Conservation (phyloP, 2,888 invertebrate genomes). For the Priocnemis perturbator region DNA sequence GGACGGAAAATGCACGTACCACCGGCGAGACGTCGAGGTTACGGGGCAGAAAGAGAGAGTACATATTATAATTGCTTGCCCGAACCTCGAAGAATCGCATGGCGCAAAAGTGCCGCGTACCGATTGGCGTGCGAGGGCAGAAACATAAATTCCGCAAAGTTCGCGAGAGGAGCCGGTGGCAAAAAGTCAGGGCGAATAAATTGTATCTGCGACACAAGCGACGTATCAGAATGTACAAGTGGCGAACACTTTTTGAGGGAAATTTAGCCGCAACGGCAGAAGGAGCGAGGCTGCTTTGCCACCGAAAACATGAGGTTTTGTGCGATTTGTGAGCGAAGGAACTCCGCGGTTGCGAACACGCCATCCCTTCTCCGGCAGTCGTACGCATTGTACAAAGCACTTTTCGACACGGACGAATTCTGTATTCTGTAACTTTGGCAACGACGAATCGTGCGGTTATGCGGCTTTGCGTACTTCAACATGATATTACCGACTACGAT, state of each 20-base stretch:
- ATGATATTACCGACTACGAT: slow-evolving; percentile 7
- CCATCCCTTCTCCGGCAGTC: not conserved
- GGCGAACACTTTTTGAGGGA: not conserved
- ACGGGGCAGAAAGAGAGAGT: too few relatives aligned
- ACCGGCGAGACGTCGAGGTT: too few relatives aligned
- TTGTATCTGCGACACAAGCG: not conserved
- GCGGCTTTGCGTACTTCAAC: slow-evolving; percentile 15
- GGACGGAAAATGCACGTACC: not conserved
- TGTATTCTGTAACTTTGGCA: slow-evolving; percentile 19
- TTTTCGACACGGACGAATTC: slow-evolving; percentile 23
- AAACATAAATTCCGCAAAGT: too few relatives aligned
- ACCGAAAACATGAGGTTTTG: slow-evolving; percentile 2
- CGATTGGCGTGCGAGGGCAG: too few relatives aligned
- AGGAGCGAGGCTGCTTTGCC: not conserved
- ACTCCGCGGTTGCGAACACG: too few relatives aligned
- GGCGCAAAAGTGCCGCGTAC: too few relatives aligned
- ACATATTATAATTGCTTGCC: too few relatives aligned
- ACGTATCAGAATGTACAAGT: not conserved
- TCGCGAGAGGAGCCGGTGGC: not conserved
- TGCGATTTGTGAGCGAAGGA: too few relatives aligned
- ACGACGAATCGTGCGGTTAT: slow-evolving; percentile 17
- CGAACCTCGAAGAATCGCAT: too few relatives aligned
- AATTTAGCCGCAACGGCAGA: not conserved
- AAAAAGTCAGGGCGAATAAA: not conserved
- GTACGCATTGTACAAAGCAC: slow-evolving; percentile 21